A percentile compares a stretch with the other conserved stretches of the same genome.
Conservation (phyloP, 2,888 invertebrate genomes). For the Steinernema scapterisci region DNA sequence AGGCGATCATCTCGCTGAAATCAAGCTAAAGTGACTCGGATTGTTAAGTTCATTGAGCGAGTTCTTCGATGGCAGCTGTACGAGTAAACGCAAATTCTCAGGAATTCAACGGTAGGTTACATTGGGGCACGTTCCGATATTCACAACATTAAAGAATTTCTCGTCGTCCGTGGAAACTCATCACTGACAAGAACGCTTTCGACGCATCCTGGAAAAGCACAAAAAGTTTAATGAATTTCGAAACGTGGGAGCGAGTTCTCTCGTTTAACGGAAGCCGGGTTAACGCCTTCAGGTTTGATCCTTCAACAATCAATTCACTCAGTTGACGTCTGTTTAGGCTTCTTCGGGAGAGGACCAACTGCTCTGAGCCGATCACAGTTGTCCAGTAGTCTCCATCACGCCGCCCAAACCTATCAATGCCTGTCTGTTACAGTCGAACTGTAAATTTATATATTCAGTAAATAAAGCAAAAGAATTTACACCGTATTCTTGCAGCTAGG, state of each 20-base stretch:
- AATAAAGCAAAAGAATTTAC: constrained; percentile 19
- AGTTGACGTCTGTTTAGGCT: not conserved
- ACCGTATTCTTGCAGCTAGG: constrained; percentile 1
- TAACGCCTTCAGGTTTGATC: constrained; percentile 3
- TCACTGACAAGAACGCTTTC: not conserved
- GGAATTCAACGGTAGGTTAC: not conserved
- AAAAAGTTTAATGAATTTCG: not conserved
- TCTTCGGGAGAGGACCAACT: not conserved
- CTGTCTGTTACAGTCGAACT: not conserved
- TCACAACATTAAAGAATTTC: not conserved
- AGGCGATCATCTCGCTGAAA: not conserved
- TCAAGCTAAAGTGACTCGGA: not conserved
- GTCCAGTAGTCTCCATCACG: not conserved
- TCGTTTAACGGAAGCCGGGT: not conserved
- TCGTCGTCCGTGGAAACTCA: not conserved
- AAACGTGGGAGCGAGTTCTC: not conserved
- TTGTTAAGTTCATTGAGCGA: constrained; percentile 1
- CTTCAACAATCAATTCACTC: not conserved
- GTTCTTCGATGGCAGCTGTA: not conserved
- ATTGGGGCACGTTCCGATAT: not conserved
- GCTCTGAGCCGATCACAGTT: constrained; percentile 13
- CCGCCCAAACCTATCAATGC: not conserved
- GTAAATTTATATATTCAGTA: not conserved
- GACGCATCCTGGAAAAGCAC: constrained; percentile 19
- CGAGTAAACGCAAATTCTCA: not conserved